These are phyloP conservation scores for Trachelus stipa DNA, from an alignment of 2,888 invertebrate species.

Conservation along the genomic window DNA sequence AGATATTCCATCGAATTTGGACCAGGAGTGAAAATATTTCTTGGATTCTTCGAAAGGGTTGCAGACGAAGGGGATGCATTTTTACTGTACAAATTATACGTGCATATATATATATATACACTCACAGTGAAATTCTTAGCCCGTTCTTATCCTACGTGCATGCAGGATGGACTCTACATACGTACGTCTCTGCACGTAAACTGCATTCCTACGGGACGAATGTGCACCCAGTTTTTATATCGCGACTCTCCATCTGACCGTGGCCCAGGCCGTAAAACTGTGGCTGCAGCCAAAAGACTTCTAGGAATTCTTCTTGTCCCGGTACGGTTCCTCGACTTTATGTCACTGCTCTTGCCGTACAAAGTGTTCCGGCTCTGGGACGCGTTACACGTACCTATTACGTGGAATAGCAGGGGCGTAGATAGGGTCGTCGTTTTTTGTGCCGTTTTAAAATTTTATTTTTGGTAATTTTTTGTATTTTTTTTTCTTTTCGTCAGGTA, in stretches of 20 bases:
- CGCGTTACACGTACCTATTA: neutral
- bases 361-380: conserved; percentile 14
- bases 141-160: neutral
- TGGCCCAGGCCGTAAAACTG: conserved; percentile 39
- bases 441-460: no score
- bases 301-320: conserved; percentile 44
- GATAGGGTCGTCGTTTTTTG: neutral
- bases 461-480: no score
- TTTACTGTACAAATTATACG: no score
- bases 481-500: no score
- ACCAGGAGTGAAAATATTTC: neutral
- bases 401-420: neutral
- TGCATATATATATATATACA: neutral
- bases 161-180: neutral
- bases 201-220: conserved; percentile 34
- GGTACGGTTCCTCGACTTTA: conserved; percentile 40
- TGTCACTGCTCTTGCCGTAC: conserved; percentile 33
- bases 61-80: no score
- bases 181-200: conserved; percentile 12
- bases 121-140: neutral
- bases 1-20: neutral
- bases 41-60: neutral
- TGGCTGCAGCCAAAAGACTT: conserved; percentile 38
- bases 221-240: conserved; percentile 50
- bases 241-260: conserved; percentile 42